Evolutionary conservation across 2,797 vertebrate species (phyloP).

Genomic region (Prunella strophiata): DNA sequence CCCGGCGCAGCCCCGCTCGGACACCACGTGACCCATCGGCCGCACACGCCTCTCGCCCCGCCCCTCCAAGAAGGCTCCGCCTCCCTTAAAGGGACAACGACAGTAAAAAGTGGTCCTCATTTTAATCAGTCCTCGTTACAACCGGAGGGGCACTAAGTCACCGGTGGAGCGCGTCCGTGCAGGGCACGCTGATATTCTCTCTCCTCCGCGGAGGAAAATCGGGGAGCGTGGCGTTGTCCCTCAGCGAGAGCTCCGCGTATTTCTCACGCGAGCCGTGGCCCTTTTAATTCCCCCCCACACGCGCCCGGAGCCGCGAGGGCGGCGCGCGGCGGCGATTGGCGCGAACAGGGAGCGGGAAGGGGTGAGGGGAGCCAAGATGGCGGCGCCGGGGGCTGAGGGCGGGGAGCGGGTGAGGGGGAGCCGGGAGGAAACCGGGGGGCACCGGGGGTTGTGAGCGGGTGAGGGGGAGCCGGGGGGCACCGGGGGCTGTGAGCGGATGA

Average conservation of each 20-base stretch:
- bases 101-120: accelerated
- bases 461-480: neutral
- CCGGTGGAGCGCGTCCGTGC: accelerated
- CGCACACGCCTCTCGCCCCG: neutral
- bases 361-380: neutral
- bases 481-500: too few species aligned
- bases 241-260: accelerated
- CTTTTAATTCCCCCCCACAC: neutral
- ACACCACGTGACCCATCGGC: accelerated
- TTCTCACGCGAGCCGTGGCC: accelerated
- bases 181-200: accelerated
- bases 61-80: neutral
- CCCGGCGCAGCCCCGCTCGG: neutral
- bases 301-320: neutral
- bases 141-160: neutral
- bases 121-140: neutral
- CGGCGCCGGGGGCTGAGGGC: neutral
- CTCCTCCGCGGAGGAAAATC: too few species aligned
- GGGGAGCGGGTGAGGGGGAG: neutral
- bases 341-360: neutral
- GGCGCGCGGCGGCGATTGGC: neutral
- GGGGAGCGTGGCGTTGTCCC: accelerated
- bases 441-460: neutral
- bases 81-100: neutral
- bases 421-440: too few species aligned